phyloP scores from a whole-genome alignment of 1,140 invertebrate species.

The Akabosia matsudoensis region DNA sequence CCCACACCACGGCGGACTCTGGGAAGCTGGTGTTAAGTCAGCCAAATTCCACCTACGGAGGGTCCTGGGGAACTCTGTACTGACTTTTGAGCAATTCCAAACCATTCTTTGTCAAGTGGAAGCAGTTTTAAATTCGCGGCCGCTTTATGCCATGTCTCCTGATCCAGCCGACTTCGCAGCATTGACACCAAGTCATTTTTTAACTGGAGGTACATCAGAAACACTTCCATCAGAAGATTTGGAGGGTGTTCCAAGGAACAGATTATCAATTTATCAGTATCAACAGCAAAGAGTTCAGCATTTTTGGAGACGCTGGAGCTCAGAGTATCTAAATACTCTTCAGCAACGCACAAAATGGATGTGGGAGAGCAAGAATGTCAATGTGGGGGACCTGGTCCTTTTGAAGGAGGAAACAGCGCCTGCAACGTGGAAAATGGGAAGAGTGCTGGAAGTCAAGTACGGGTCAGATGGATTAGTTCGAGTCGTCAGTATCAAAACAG shows the following conservation, averaged over 20 bases:
- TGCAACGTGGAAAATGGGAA: constrained; percentile 49
- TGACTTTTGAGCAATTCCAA: constrained; percentile 47
- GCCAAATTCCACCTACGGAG: constrained; percentile 48
- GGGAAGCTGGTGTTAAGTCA: constrained; percentile 50
- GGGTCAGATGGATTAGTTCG: constrained; percentile 46
- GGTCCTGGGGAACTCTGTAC: constrained; percentile 37
- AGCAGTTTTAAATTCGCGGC: constrained; percentile 48
- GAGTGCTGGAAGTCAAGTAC: constrained; percentile 46
- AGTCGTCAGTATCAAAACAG: constrained; percentile 36
- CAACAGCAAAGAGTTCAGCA: neutral
- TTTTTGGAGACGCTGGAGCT: constrained; percentile 31
- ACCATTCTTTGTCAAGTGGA: constrained; percentile 47
- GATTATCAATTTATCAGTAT: constrained; percentile 10
- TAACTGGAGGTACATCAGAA: constrained; percentile 27
- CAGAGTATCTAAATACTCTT: constrained; percentile 22
- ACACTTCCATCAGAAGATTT: constrained; percentile 3
- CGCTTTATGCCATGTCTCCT: constrained; percentile 40
- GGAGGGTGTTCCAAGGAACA: neutral
- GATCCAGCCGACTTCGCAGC: constrained; percentile 48
- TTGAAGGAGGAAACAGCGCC: constrained; percentile 47
- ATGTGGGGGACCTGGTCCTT: constrained; percentile 37
- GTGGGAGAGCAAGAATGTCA: constrained; percentile 24
- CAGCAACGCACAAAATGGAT: constrained; percentile 36
- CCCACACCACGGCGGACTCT: constrained; percentile 49
- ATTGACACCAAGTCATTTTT: constrained; percentile 45